These are phyloP conservation scores for Acrocephalus scirpaceus DNA, from an alignment of 2,797 vertebrate species.

Conservation along the genomic window DNA sequence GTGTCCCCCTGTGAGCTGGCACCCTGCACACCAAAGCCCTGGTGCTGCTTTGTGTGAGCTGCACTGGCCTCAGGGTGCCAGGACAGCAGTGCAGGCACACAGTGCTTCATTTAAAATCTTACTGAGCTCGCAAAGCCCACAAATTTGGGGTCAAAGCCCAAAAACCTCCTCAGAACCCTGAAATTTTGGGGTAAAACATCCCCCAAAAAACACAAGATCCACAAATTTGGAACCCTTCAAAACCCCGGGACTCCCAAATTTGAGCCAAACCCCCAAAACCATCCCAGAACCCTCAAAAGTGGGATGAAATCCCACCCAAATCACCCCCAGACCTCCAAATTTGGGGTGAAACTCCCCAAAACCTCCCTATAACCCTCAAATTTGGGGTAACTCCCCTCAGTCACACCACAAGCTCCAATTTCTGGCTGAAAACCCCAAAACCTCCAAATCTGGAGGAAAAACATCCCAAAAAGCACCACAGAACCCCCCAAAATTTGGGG, in stretches of 20 bases:
- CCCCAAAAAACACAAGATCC: neutral
- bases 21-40: too few species aligned
- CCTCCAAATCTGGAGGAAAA: neutral
- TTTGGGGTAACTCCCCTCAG: too few species aligned
- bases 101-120: neutral
- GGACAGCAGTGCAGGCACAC: neutral
- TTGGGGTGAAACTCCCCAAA: neutral
- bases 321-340: neutral
- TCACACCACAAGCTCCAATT: neutral
- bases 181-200: neutral
- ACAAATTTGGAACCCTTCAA: neutral
- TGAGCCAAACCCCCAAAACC: neutral
- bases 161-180: neutral
- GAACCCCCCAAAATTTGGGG: neutral
- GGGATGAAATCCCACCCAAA: neutral
- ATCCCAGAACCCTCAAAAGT: neutral
- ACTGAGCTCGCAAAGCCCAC: neutral
- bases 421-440: neutral
- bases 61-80: neutral
- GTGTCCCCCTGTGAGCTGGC: neutral
- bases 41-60: neutral
- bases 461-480: neutral
- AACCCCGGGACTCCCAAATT: neutral
- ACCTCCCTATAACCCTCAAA: neutral
- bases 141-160: neutral